A percentile compares a stretch with the other conserved stretches of the same genome.
These are phyloP conservation scores for Oreochromis mossambicus DNA, from an alignment of 2,797 vertebrate genomes.

Conservation along the genomic window DNA sequence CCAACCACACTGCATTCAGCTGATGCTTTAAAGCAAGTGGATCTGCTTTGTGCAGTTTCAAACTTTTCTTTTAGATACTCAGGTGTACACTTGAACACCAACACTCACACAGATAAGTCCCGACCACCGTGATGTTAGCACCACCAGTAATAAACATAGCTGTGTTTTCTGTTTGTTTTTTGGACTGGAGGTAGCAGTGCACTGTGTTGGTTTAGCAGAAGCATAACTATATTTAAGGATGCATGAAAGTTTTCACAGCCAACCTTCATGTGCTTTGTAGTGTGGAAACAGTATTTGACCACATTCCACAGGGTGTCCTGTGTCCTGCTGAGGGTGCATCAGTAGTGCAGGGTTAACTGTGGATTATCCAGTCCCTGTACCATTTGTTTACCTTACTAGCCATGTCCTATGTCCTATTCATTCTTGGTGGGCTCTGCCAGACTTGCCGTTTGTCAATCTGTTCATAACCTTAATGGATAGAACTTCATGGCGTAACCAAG, in stretches of 20 bases:
- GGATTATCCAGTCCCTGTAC: neutral
- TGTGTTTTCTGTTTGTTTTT: too few species aligned
- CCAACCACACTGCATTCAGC: neutral
- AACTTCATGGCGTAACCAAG: neutral
- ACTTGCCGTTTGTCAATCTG: neutral
- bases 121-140: too few species aligned
- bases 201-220: neutral
- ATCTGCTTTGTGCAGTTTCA: neutral
- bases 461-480: neutral
- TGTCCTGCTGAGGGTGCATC: neutral
- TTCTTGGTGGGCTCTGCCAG: neutral
- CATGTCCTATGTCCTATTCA: neutral
- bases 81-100: too few species aligned
- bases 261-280: neutral
- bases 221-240: neutral
- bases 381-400: neutral
- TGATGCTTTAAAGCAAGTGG: neutral
- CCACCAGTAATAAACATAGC: too few species aligned
- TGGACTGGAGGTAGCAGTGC: too few species aligned
- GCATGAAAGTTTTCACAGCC: neutral
- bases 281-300: neutral
- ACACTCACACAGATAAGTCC: too few species aligned
- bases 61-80: neutral
- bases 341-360: neutral
- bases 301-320: neutral